Base-by-base conservation (phyloP, 2,888 invertebrate genomes). In the Thysanoteuthis rhombus region DNA sequence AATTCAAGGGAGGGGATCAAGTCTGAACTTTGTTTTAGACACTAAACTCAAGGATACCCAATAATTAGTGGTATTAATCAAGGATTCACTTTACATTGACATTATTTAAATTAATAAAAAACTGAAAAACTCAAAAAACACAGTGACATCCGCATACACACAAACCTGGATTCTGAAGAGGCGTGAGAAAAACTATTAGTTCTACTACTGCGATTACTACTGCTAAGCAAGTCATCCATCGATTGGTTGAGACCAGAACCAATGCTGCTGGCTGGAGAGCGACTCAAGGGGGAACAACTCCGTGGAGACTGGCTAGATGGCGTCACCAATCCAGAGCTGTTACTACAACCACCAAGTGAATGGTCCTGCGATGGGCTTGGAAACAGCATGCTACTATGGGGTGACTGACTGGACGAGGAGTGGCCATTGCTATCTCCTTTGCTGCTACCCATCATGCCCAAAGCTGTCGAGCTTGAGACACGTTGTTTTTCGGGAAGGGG, bases 201-300 rank as follows among this genome's bases (percentile, higher is more conserved):
- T 36, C 94, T 93, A 89, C 93, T 93, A 32, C 94, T 92, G 40
- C 94, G 94, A 42, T 93, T 94, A 93, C 47, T 94, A 93, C 93
- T 94, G 89, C 94, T 93, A 89, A 94, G 93, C 89, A 96, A 94
- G 93, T 96, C 96, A 93, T 96, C 97, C 4, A 96, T 95, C n/a
- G 98, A 98, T 96, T 98, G 98, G 97, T 99, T 99, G 95, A 98
- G 97, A 97, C 98, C 98, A 0, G 99, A 99, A 97, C 99, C 98
- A 95, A 98, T 97, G 95, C 99, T 99, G 93, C 98, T 98, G 93
- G 98, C 98, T 95, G 98, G 96, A 22, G 96, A 96, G 90, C 95
- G 95, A 94, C 95, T 96, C 36, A 95, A 94, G 8, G 96, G 96
- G 40, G 96, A 95, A 39, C 94, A 94, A 93, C 94, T 95, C 52